Evolutionary conservation across 2,797 vertebrate genomes (phyloP).

Genomic region (Channa striata): DNA sequence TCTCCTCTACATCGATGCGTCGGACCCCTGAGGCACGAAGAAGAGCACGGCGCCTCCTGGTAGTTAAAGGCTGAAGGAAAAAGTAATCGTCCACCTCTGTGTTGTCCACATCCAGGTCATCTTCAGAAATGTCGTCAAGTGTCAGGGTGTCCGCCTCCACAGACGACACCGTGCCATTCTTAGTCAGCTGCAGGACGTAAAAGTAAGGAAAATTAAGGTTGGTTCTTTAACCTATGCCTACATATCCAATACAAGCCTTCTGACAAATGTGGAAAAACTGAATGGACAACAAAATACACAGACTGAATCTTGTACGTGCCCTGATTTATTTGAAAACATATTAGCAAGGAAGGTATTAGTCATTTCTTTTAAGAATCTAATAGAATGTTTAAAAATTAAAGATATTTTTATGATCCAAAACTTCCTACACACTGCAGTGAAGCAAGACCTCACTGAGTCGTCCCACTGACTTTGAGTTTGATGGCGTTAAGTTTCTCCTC

Average conservation of each 20-base stretch:
- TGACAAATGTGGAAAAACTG: background rate
- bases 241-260: background rate
- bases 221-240: background rate
- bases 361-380: no score
- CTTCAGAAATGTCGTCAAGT: constrained; percentile 93
- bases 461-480: constrained; percentile 89
- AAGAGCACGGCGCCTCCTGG: constrained; percentile 90
- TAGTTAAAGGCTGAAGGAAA: constrained; percentile 94
- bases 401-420: background rate
- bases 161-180: constrained; percentile 91
- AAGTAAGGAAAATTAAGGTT: background rate
- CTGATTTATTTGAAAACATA: no score
- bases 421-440: no score
- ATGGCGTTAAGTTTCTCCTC: constrained; percentile 94
- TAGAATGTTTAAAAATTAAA: background rate
- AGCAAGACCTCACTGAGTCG: background rate
- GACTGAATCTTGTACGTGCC: background rate
- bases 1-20: constrained; percentile 94
- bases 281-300: background rate
- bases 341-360: no score
- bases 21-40: constrained; percentile 92
- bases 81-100: constrained; percentile 96
- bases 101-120: constrained; percentile 95
- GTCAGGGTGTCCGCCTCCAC: constrained; percentile 92
- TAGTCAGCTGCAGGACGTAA: constrained; percentile 86